Evolutionary conservation across 1,140 invertebrate genomes (phyloP).

Genomic region (Eupeodes corollae): DNA sequence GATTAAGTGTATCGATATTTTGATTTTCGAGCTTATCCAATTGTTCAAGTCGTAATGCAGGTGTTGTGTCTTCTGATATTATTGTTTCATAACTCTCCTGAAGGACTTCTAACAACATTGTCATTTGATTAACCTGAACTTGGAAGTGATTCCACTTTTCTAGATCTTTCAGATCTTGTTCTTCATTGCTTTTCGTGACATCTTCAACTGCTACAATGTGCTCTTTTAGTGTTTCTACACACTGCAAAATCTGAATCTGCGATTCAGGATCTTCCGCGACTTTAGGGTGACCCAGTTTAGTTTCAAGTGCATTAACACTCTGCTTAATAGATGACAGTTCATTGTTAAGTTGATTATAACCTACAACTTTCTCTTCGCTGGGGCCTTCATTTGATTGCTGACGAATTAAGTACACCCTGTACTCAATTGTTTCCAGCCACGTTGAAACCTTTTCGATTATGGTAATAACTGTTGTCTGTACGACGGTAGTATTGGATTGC

Average conservation of each 20-base stretch:
- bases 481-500: conserved; percentile 46
- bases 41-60: conserved; percentile 26
- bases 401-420: conserved; percentile 53
- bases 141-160: conserved; percentile 57
- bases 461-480: conserved; percentile 57
- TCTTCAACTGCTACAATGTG: conserved; percentile 48
- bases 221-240: conserved; percentile 41
- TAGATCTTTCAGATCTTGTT: conserved; percentile 47
- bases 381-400: conserved; percentile 45
- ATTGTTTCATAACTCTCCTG: conserved; percentile 24
- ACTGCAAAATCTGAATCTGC: conserved; percentile 39
- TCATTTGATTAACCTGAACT: conserved; percentile 15
- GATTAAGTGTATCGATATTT: conserved; percentile 24
- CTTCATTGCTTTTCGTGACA: conserved; percentile 48
- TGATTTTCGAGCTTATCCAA: conserved; percentile 27
- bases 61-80: conserved; percentile 20
- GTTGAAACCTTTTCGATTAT: conserved; percentile 66
- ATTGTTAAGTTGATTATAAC: conserved; percentile 36
- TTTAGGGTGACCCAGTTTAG: conserved; percentile 40
- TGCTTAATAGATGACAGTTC: conserved; percentile 36
- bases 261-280: conserved; percentile 38
- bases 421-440: conserved; percentile 74
- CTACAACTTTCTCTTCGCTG: conserved; percentile 43
- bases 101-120: conserved; percentile 13
- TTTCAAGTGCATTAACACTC: conserved; percentile 38